phyloP scores from a whole-genome alignment of 2,888 invertebrate species.

The Tromatobia lineatoria region DNA sequence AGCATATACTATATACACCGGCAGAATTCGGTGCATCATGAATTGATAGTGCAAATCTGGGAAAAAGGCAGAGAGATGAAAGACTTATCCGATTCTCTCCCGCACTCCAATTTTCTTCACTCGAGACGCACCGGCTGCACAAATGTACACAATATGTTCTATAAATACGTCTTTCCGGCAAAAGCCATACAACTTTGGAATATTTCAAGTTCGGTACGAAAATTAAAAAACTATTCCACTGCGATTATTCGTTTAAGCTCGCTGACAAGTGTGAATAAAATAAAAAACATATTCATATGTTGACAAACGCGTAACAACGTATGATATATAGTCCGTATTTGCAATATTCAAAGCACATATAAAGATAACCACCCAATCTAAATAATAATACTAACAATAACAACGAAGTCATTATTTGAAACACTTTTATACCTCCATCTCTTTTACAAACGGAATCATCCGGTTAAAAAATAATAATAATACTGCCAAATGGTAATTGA shows the following conservation, averaged over 20 bases:
- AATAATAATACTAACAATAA: not conserved
- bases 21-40: not conserved
- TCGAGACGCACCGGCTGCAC: slow-evolving; percentile 52
- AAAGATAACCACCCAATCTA: not conserved
- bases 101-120: slow-evolving; percentile 55
- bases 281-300: not conserved
- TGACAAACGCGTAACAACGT: no score
- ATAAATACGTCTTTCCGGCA: slow-evolving; percentile 48
- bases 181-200: not conserved
- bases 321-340: not conserved
- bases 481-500: not conserved
- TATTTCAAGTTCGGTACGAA: slow-evolving; percentile 3
- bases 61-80: slow-evolving; percentile 31
- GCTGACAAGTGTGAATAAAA: not conserved
- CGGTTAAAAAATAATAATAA: not conserved
- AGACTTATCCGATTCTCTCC: slow-evolving; percentile 20
- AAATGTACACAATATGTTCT: slow-evolving; percentile 51
- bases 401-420: no score
- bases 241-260: not conserved
- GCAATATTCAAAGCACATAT: not conserved
- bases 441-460: no score
- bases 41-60: slow-evolving; percentile 57
- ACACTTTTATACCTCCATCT: no score
- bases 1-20: not conserved
- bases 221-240: not conserved